These are phyloP conservation scores for Belgica antarctica DNA, from an alignment of 2,888 invertebrate species.

Conservation along the genomic window DNA sequence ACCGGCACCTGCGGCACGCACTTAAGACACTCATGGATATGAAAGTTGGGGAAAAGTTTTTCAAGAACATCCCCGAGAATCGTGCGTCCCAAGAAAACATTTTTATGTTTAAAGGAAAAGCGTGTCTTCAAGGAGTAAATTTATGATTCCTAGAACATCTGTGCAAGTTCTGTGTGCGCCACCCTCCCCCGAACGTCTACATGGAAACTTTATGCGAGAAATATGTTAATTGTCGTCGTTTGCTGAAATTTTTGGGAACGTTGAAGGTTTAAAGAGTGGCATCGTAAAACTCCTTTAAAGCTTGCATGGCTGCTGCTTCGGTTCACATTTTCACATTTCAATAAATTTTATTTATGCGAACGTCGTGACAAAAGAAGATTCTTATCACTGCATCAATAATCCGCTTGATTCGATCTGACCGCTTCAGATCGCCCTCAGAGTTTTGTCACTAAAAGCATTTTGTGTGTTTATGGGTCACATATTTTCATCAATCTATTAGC, in stretches of 20 bases:
- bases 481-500: constrained; percentile 42
- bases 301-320: background rate
- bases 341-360: background rate
- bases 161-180: background rate
- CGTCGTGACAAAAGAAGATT: background rate
- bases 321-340: too few relatives aligned
- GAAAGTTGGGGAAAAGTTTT: background rate
- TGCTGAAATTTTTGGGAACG: background rate
- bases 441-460: background rate
- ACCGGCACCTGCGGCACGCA: constrained; percentile 38
- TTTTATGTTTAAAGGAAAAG: constrained; percentile 1
- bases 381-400: background rate
- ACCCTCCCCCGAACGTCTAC: background rate
- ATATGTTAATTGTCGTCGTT: constrained; percentile 39
- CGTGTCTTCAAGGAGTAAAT: background rate
- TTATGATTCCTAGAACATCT: constrained; percentile 16
- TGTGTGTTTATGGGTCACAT: constrained; percentile 1
- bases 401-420: background rate
- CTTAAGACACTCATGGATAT: constrained; percentile 6
- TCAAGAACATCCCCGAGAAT: too few relatives aligned
- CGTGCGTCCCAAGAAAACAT: constrained; percentile 19
- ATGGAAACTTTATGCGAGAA: constrained; percentile 23
- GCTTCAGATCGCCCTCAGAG: background rate
- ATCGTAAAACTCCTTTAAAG: background rate
- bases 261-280: background rate